Conservation (phyloP, 2,888 invertebrate genomes). For the Lepidochitona cinerea region DNA sequence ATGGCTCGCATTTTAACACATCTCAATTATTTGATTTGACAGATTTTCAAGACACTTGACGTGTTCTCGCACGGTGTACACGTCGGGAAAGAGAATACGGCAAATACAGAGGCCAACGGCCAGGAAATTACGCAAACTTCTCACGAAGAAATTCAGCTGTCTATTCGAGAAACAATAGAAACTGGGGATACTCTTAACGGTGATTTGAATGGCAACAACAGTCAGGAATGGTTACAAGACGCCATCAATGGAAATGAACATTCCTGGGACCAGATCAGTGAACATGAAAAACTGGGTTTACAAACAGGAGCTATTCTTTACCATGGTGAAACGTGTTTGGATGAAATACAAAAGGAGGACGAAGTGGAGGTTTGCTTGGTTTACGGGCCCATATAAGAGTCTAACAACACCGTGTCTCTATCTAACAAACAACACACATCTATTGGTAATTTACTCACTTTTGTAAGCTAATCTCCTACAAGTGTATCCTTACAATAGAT, state of each 20-base stretch:
- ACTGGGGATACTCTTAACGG: background rate
- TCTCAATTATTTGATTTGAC: no score
- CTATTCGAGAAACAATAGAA: background rate
- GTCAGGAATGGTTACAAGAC: background rate
- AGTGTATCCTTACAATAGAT: no score
- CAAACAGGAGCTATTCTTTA: background rate
- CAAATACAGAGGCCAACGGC: background rate
- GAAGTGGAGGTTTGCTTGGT: conserved; percentile 4
- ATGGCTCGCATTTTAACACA: no score
- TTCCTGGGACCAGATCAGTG: background rate
- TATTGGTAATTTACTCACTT: background rate
- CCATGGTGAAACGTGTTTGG: background rate
- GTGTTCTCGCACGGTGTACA: background rate
- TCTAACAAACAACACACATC: background rate
- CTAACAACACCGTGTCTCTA: background rate
- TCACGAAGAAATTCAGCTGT: background rate
- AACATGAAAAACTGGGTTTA: background rate
- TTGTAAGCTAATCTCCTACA: no score
- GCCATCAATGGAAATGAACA: background rate
- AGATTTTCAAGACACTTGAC: background rate
- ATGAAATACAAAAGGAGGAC: background rate
- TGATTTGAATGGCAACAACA: background rate
- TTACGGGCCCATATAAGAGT: background rate
- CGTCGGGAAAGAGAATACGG: background rate
- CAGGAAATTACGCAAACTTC: background rate